Evolutionary conservation across 2,797 vertebrate genomes (phyloP).

Genomic region (Chromobotia macracanthus): DNA sequence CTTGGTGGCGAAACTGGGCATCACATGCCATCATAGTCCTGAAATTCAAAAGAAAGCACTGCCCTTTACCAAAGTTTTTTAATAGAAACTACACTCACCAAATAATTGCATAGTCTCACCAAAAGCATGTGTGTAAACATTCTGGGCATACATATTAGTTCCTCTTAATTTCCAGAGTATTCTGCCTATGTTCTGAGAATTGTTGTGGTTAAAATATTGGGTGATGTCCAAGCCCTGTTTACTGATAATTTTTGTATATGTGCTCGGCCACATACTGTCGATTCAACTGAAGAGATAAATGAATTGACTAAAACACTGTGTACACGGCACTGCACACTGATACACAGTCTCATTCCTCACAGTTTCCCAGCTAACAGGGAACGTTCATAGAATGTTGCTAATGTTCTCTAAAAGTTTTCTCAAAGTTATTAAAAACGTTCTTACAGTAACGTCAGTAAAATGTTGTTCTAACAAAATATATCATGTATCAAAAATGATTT

Average conservation of each 20-base stretch:
- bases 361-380: neutral
- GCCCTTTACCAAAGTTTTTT: neutral
- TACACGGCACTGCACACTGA: neutral
- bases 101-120: neutral
- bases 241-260: neutral
- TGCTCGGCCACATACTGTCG: constrained; percentile 1
- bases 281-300: neutral
- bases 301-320: neutral
- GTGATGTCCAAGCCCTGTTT: neutral
- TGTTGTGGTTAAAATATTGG: neutral
- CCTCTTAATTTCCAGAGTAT: neutral
- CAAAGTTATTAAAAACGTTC: too few relatives aligned
- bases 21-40: neutral
- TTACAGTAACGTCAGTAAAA: too few relatives aligned
- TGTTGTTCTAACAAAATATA: too few relatives aligned
- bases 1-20: neutral
- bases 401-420: neutral
- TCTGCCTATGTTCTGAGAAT: neutral
- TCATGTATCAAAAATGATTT: too few relatives aligned
- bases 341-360: neutral
- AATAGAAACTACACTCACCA: neutral
- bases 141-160: neutral
- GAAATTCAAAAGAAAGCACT: neutral
- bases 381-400: too few relatives aligned
- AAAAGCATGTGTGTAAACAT: neutral